Evolutionary conservation across 2,888 invertebrate genomes (phyloP).

Genomic region (Brenthis hecate): DNA sequence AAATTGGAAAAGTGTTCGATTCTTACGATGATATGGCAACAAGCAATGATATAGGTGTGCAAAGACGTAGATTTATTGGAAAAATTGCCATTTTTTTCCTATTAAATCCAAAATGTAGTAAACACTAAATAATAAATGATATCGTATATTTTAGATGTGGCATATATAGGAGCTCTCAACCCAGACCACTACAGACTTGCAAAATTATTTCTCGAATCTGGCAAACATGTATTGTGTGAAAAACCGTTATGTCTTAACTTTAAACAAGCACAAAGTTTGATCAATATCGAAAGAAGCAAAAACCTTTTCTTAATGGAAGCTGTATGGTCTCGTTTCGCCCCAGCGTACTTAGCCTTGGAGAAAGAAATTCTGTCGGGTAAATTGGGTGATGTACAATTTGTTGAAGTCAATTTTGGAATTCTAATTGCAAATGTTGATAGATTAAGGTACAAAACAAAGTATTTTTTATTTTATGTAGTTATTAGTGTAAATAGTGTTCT

Average conservation of each 20-base stretch:
- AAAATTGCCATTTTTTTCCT: too few species aligned
- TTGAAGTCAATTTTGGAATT: constrained; percentile 87
- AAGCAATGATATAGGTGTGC: constrained; percentile 87
- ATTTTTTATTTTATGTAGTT: neutral
- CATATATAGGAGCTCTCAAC: constrained; percentile 91
- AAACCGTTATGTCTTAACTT: constrained; percentile 93
- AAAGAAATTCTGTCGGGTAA: constrained; percentile 85
- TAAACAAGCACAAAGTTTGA: constrained; percentile 87
- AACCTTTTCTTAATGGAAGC: constrained; percentile 93
- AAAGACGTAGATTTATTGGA: neutral
- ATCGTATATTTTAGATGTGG: constrained; percentile 84
- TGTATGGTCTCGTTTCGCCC: constrained; percentile 94
- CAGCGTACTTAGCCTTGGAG: constrained; percentile 86
- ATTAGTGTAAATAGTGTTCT: neutral
- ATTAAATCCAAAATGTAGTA: too few species aligned
- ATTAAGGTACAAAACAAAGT: constrained; percentile 49
- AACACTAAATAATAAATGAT: too few species aligned
- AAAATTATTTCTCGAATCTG: constrained; percentile 88
- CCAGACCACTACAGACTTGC: constrained; percentile 87
- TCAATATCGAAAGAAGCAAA: constrained; percentile 86
- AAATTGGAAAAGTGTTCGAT: constrained; percentile 86
- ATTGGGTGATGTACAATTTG: constrained; percentile 87
- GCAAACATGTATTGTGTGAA: constrained; percentile 95
- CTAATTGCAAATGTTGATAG: constrained; percentile 66
- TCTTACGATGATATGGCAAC: constrained; percentile 88